A percentile compares a stretch with the other conserved stretches of the same genome.
These are phyloP conservation scores for Linepithema humile DNA, from an alignment of 1,140 invertebrate species.

Conservation along the genomic window DNA sequence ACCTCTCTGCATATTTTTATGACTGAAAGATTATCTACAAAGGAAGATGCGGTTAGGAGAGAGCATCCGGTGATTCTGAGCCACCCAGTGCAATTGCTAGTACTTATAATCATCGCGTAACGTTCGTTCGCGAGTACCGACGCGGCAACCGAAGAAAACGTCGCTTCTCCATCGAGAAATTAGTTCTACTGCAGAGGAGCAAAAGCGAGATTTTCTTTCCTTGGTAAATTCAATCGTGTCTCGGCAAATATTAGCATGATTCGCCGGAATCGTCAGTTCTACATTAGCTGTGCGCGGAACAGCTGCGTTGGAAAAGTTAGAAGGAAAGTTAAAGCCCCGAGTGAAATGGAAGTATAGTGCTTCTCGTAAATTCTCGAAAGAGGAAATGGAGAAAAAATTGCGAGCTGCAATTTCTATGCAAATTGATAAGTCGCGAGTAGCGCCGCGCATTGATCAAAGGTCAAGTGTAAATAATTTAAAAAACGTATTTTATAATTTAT, in stretches of 20 bases:
- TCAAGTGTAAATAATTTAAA: too few species aligned
- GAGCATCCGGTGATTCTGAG: background rate
- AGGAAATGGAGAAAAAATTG: background rate
- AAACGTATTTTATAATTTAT: too few species aligned
- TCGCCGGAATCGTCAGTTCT: conserved; percentile 6
- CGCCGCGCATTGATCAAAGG: too few species aligned
- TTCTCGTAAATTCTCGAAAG: background rate
- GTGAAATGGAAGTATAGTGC: background rate
- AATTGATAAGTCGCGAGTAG: background rate
- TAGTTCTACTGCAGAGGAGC: conserved; percentile 4
- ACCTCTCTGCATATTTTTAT: background rate
- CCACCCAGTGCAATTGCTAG: background rate
- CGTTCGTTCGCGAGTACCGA: background rate
- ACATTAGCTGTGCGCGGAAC: background rate
- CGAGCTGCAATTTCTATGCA: background rate
- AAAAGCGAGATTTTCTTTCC: background rate
- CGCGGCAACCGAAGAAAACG: conserved; percentile 33
- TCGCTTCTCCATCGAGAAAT: conserved; percentile 42
- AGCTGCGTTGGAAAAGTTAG: conserved; percentile 10
- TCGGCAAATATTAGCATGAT: conserved; percentile 30
- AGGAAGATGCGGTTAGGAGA: background rate
- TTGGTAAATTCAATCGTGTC: conserved; percentile 5
- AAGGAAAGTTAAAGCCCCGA: background rate
- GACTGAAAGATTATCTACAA: background rate
- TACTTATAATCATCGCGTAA: conserved; percentile 36